phyloP scores from a whole-genome alignment of 2,888 invertebrate species.

The Melanostoma scalare region DNA sequence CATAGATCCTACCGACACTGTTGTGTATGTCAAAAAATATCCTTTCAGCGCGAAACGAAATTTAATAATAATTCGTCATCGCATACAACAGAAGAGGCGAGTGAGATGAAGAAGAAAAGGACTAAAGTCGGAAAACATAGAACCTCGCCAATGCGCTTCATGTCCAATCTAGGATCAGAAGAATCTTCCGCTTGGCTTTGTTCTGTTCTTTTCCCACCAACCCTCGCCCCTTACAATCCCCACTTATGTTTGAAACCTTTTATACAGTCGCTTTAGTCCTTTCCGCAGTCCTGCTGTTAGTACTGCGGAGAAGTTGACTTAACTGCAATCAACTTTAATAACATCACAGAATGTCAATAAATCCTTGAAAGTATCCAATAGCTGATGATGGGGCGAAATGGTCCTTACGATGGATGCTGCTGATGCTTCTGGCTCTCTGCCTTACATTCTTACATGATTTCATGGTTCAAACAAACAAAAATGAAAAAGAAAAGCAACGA shows the following conservation, averaged over 20 bases:
- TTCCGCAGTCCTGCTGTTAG: conserved; percentile 55
- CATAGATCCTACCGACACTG: conserved; percentile 4
- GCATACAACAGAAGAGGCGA: conserved; percentile 10
- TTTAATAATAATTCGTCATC: conserved; percentile 70
- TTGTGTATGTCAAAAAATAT: conserved; percentile 59
- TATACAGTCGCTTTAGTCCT: conserved; percentile 32
- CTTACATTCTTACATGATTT: conserved; percentile 23
- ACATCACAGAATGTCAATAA: conserved; percentile 80
- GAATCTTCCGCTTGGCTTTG: conserved; percentile 60
- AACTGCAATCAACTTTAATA: conserved; percentile 72
- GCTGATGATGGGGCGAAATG: conserved; percentile 70
- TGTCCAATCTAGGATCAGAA: conserved; percentile 70
- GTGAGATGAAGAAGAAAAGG: neutral
- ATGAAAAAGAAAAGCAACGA: neutral
- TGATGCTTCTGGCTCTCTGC: conserved; percentile 13
- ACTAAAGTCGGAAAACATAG: conserved; percentile 7
- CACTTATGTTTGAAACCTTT: conserved; percentile 23
- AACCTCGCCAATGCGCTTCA: conserved; percentile 59
- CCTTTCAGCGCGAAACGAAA: conserved; percentile 60
- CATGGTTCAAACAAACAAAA: conserved; percentile 11
- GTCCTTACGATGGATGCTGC: conserved; percentile 50
- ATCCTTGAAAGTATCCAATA: conserved; percentile 77
- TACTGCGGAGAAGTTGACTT: conserved; percentile 71
- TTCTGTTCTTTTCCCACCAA: conserved; percentile 3
- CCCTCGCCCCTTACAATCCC: neutral